Evolutionary conservation across 2,888 invertebrate species (phyloP), one percentile per base, ranked within the genome.

Genomic region (Palloptera scutellata): DNA sequence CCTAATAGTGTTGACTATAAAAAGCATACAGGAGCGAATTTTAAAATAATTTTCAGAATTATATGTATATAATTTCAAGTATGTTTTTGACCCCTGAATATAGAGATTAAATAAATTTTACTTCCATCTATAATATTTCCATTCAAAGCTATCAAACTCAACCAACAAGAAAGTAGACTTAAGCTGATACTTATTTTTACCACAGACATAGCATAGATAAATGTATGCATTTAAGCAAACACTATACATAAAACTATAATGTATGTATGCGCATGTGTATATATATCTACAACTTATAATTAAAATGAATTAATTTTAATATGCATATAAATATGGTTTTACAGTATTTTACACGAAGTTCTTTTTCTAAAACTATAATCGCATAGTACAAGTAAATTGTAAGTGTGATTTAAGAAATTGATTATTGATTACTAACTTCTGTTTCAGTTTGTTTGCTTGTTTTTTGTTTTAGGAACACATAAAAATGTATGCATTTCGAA

Each of bases 381-480:
- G 3, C 30, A 30, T 6, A 30, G 30, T 30, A 30, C 30, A 30
- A 30, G 30, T 30, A 30, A 30, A 30, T 30, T 4, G 30, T 30
- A 30, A 30, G 30, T 30, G 30, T 30, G 30, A 30, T 30, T 30
- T 30, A 4, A 30, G 6, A 30, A 30, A 4, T 30, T 30, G 2
- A 30, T 4, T 30, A 30, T 30, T 30, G 2, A 30, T 30, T 30
- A 57, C 57, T 42, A 19, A 15, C 57, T 63, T 63, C 54, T 57
- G 52, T 58, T 63, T 58, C 52, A 42, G 54, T 48, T 54, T 54
- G 43, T 19, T 61, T 54, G n/a, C n/a, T 55, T 66, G 57, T 64
- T 30, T 42, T 59, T 69, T 48, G 42, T 58, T 64, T 61, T 71
- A 71, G 69, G 71, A 71, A 69, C 71, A 65, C 63, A 65, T 62